phyloP scores from a whole-genome alignment of 1,140 invertebrate species.

The Nasonia vitripennis region DNA sequence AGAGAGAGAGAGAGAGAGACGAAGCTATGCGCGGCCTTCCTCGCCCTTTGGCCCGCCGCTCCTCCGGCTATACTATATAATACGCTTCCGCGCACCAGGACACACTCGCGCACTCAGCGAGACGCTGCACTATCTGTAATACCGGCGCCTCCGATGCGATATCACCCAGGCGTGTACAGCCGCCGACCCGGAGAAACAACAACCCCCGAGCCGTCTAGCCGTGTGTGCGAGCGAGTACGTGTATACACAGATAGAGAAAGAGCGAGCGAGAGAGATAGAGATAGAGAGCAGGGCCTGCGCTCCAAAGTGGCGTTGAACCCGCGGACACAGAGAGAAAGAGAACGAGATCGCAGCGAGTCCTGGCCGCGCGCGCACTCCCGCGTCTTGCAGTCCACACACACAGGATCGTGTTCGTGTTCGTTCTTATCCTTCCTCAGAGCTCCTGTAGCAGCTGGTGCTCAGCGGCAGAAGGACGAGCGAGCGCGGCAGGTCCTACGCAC shows the following conservation, averaged over 20 bases:
- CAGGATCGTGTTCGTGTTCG: too few relatives aligned
- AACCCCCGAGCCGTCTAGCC: not conserved
- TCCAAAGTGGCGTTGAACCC: not conserved
- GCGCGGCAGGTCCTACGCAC: not conserved
- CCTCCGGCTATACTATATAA: not conserved
- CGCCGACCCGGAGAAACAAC: slow-evolving; percentile 9
- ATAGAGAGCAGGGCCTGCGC: not conserved
- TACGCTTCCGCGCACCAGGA: not conserved
- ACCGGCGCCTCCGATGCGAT: not conserved
- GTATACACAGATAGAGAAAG: not conserved
- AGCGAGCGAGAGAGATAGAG: not conserved
- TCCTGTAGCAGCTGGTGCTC: not conserved
- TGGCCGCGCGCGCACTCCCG: not conserved
- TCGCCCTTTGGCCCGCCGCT: slow-evolving; percentile 1
- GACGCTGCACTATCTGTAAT: not conserved
- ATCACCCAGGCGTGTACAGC: not conserved
- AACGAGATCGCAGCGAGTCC: not conserved
- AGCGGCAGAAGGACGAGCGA: not conserved
- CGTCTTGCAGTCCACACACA: too few relatives aligned
- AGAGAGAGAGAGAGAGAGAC: not conserved
- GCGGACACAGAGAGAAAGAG: not conserved
- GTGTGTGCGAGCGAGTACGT: not conserved
- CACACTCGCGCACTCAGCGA: slow-evolving; percentile 17
- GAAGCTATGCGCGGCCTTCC: slow-evolving; percentile 6
- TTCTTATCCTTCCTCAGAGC: too few relatives aligned